Evolutionary conservation across 2,888 invertebrate species (phyloP).

Genomic region (Blastobasis adustella): DNA sequence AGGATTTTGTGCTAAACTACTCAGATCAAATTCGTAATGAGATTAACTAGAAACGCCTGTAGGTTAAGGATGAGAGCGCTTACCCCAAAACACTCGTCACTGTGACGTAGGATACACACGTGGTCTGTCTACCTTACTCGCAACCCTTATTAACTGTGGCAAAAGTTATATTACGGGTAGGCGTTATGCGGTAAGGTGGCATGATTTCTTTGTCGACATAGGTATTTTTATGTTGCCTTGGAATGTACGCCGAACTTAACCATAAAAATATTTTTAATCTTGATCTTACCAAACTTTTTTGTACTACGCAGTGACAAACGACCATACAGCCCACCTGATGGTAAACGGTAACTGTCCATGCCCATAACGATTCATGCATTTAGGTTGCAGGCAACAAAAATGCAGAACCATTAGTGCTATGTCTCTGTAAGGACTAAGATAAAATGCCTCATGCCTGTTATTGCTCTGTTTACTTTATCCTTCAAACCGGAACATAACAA

Average conservation of each 20-base stretch:
- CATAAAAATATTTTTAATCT: neutral
- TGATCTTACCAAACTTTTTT: neutral
- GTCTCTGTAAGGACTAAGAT: neutral
- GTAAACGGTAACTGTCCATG: too few species aligned
- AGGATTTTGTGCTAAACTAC: too few species aligned
- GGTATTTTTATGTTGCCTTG: neutral
- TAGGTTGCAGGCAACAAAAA: too few species aligned
- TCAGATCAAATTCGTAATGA: neutral
- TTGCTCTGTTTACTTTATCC: too few species aligned
- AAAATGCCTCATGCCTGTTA: too few species aligned
- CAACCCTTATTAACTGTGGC: conserved; percentile 4
- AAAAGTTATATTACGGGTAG: conserved; percentile 4
- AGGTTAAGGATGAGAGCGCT: neutral
- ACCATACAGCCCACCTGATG: too few species aligned
- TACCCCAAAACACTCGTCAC: conserved; percentile 5
- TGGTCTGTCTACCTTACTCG: conserved; percentile 6
- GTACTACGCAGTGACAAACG: too few species aligned
- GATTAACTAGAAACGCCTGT: conserved; percentile 1
- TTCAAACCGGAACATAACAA: too few species aligned
- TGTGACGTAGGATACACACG: conserved; percentile 2
- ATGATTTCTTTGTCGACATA: neutral
- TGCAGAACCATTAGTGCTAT: neutral
- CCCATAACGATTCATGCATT: too few species aligned
- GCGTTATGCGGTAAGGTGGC: neutral
- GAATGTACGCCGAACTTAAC: neutral